A percentile compares a stretch with the other conserved stretches of the same genome.
Conservation (phyloP, 2,888 invertebrate species). For the Andrena haemorrhoa region DNA sequence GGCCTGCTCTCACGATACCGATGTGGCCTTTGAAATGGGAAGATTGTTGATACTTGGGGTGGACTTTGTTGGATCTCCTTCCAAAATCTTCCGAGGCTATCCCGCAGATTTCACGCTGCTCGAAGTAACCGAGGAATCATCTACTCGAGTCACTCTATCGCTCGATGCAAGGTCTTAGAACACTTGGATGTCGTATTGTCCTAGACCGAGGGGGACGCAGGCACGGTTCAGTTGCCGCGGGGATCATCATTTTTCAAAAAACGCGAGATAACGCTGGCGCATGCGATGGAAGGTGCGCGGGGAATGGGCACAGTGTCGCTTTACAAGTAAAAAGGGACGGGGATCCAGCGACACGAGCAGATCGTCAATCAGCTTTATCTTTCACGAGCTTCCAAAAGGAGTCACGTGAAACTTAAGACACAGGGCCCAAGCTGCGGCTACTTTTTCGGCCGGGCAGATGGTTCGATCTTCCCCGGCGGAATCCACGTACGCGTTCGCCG, state of each 20-base stretch:
- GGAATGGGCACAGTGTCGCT: slow-evolving; percentile 29
- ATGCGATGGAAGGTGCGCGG: background rate
- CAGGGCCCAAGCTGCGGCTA: slow-evolving; percentile 44
- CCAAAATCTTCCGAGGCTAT: background rate
- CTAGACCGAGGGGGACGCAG: background rate
- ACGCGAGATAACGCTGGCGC: slow-evolving; percentile 18
- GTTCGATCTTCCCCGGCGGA: slow-evolving; percentile 50
- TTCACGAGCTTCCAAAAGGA: slow-evolving; percentile 49
- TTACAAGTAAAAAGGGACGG: slow-evolving; percentile 39
- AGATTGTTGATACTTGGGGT: slow-evolving; percentile 38
- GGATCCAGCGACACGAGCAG: slow-evolving; percentile 26
- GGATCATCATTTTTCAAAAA: slow-evolving; percentile 5
- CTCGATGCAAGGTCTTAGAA: background rate
- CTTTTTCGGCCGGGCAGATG: slow-evolving; percentile 60
- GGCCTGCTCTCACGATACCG: slow-evolving; percentile 19
- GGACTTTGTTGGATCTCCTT: slow-evolving; percentile 34
- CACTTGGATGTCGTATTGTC: background rate
- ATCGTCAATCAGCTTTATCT: slow-evolving; percentile 53
- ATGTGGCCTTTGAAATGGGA: background rate
- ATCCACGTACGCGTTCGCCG: slow-evolving; percentile 38
- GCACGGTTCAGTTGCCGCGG: slow-evolving; percentile 4
- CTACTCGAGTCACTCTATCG: background rate
- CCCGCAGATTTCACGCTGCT: background rate
- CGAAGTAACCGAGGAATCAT: background rate
- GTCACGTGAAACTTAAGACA: slow-evolving; percentile 61